phyloP scores from a whole-genome alignment of 2,797 vertebrate genomes.

The Threskiornis aethiopicus region DNA sequence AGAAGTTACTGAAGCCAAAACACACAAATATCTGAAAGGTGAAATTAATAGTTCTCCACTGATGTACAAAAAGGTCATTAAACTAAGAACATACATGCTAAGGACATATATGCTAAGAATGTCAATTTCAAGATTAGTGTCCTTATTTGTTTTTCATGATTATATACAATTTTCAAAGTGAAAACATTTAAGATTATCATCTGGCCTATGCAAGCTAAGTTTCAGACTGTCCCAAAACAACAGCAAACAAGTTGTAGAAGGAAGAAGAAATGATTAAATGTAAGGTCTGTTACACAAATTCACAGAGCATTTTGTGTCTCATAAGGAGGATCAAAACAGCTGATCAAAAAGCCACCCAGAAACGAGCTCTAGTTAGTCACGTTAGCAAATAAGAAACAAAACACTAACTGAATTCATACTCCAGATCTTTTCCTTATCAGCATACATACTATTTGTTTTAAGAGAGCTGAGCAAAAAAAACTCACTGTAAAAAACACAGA shows the following conservation, averaged over 20 bases:
- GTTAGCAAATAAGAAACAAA: neutral
- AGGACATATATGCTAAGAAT: neutral
- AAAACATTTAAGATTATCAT: neutral
- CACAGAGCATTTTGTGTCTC: neutral
- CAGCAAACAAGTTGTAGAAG: neutral
- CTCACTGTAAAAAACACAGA: neutral
- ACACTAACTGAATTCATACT: neutral
- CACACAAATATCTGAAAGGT: neutral
- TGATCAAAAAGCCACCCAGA: neutral
- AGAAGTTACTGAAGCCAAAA: neutral
- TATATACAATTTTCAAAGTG: neutral
- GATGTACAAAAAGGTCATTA: neutral
- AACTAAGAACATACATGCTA: neutral
- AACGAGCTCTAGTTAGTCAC: neutral
- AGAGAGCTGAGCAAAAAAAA: neutral
- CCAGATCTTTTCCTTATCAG: neutral
- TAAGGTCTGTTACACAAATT: neutral
- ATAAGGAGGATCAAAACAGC: neutral
- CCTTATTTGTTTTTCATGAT: neutral
- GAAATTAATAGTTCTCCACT: neutral
- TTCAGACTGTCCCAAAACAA: neutral
- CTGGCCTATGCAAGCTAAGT: neutral
- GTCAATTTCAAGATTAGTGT: neutral
- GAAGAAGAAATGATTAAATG: neutral
- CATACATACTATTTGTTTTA: neutral